These are phyloP conservation scores for Halocaridina rubra DNA, from an alignment of 2,888 invertebrate species.

Conservation along the genomic window DNA sequence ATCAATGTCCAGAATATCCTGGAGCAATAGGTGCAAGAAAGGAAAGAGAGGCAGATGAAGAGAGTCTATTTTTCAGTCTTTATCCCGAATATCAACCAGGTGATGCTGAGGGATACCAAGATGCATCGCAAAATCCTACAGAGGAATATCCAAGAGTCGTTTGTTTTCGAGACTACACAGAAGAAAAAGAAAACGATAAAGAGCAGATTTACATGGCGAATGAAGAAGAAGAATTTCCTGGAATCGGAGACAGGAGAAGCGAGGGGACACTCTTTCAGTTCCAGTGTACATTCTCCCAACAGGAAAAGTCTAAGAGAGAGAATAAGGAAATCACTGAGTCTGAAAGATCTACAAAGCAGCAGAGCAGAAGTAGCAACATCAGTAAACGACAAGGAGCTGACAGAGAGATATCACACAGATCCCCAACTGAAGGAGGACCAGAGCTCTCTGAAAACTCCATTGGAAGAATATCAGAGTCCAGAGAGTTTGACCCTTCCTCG, in stretches of 20 bases:
- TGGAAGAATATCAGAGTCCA: not conserved
- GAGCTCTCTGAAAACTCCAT: slow-evolving; percentile 6
- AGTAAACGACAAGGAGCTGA: not conserved
- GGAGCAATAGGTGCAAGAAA: not conserved
- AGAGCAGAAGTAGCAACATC: not conserved
- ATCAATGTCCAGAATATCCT: not conserved
- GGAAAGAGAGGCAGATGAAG: not conserved
- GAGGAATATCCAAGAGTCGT: not conserved
- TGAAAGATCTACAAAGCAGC: slow-evolving; percentile 17
- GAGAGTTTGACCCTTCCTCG: not conserved
- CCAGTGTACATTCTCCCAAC: slow-evolving; percentile 19
- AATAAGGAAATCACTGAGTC: slow-evolving; percentile 22
- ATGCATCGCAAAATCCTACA: not conserved
- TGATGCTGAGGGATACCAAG: not conserved
- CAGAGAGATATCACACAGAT: not conserved
- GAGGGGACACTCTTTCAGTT: slow-evolving; percentile 10
- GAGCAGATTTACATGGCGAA: slow-evolving; percentile 14
- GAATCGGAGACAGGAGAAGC: slow-evolving; percentile 3
- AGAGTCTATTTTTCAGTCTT: slow-evolving; percentile 27
- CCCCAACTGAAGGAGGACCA: not conserved
- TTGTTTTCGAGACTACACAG: slow-evolving; percentile 16
- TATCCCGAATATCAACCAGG: slow-evolving; percentile 37
- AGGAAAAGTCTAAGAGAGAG: slow-evolving; percentile 30
- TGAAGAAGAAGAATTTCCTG: not conserved
- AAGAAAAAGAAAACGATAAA: not conserved